These are phyloP conservation scores for Oreochromis spilurus DNA, from an alignment of 2,113 vertebrate species.

Conservation along the genomic window DNA sequence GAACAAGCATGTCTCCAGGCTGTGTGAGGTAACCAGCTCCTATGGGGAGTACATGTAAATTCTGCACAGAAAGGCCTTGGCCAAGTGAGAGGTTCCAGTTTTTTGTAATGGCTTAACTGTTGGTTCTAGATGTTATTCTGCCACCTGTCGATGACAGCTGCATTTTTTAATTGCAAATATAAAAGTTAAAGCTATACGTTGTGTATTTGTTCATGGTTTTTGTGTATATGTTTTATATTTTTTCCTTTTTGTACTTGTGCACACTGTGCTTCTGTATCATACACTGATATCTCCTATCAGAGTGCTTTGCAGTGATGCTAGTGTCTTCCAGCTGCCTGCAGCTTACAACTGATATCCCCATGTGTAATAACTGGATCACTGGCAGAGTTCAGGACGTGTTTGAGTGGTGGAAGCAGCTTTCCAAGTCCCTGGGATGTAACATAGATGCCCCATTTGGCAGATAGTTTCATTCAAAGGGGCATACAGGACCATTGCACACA, in stretches of 20 bases:
- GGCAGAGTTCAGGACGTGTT: constrained; percentile 28
- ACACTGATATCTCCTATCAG: background rate
- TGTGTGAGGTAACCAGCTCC: background rate
- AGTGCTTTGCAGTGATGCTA: background rate
- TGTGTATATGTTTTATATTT: background rate
- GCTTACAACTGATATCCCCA: background rate
- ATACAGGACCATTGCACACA: background rate
- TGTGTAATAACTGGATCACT: constrained; percentile 39
- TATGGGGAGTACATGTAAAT: background rate
- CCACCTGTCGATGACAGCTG: background rate
- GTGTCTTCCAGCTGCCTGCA: background rate
- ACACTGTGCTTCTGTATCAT: background rate
- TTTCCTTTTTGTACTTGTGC: background rate
- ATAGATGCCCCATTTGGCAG: constrained; percentile 18
- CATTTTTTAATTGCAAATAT: background rate
- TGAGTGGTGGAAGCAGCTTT: constrained; percentile 22
- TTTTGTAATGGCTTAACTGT: background rate
- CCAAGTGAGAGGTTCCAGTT: background rate
- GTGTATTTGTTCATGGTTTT: background rate
- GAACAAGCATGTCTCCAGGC: background rate
- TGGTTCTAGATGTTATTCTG: background rate
- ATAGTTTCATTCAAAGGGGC: background rate
- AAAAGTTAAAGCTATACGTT: background rate
- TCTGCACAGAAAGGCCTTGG: background rate
- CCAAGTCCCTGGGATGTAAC: background rate